phyloP scores from a whole-genome alignment of 2,113 vertebrate genomes.

The Strix aluco region DNA sequence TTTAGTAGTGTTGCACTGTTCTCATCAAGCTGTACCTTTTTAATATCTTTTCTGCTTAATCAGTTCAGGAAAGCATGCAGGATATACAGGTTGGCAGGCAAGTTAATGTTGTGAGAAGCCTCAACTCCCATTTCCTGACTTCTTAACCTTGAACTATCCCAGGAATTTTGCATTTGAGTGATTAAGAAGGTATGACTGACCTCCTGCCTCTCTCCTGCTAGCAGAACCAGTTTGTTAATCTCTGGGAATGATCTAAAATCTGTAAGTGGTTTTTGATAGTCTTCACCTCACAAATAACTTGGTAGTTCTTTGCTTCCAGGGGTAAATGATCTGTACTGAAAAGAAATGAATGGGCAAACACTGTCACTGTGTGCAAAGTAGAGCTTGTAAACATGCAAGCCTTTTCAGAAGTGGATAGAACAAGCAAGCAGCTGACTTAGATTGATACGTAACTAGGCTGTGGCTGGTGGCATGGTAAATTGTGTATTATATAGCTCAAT shows the following conservation, averaged over 20 bases:
- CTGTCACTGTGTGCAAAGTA: not conserved
- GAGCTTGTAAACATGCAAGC: not conserved
- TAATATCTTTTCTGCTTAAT: slow-evolving; percentile 31
- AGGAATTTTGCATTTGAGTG: slow-evolving; percentile 53
- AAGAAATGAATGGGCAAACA: not conserved
- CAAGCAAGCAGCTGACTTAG: not conserved
- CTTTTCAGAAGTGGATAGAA: not conserved
- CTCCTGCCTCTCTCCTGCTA: slow-evolving; percentile 17
- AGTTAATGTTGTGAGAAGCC: slow-evolving; percentile 64
- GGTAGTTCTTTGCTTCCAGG: not conserved
- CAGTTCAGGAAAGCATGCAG: slow-evolving; percentile 10
- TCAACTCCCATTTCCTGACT: slow-evolving; percentile 46
- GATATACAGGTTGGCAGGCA: slow-evolving; percentile 38
- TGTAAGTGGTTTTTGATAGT: slow-evolving; percentile 12
- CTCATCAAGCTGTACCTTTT: not conserved
- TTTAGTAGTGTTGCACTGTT: not conserved
- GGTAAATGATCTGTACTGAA: not conserved
- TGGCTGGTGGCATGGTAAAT: not conserved
- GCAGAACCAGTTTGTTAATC: slow-evolving; percentile 51
- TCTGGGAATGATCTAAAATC: slow-evolving; percentile 25
- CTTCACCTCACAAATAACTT: not conserved
- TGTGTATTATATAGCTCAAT: not conserved
- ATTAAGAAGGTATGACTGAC: slow-evolving; percentile 51
- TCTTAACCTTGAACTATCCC: slow-evolving; percentile 56
- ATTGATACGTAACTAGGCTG: not conserved